These are phyloP conservation scores for Heliocidaris erythrogramma DNA, from an alignment of 35 echinoderm and acorn worm genomes.

Conservation along the genomic window DNA sequence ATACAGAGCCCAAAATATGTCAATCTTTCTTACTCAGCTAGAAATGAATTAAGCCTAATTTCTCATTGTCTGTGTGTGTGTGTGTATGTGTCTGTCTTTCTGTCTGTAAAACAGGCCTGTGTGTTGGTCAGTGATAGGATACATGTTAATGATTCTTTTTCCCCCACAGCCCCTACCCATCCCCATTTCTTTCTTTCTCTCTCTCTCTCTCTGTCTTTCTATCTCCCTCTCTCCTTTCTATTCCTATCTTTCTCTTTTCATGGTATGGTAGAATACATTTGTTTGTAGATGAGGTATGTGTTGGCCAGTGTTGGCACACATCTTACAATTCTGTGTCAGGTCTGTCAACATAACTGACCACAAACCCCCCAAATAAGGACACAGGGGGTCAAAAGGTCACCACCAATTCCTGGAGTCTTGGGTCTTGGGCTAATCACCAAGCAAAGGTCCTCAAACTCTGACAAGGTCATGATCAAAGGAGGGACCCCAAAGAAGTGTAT, in stretches of 20 bases:
- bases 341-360: conserved; percentile 17
- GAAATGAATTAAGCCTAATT: too few relatives aligned
- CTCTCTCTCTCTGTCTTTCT: neutral
- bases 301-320: neutral
- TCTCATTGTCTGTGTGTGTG: too few relatives aligned
- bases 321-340: neutral
- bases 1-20: too few relatives aligned
- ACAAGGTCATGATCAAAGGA: conserved; percentile 1
- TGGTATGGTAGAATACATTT: neutral
- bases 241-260: neutral
- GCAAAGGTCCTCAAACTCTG: neutral
- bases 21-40: too few relatives aligned
- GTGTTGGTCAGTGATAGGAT: too few relatives aligned
- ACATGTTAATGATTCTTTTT: neutral
- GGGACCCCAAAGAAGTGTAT: neutral
- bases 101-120: too few relatives aligned
- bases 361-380: conserved; percentile 12
- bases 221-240: neutral
- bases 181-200: neutral
- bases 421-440: neutral
- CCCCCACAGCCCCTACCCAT: neutral
- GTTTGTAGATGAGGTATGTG: neutral
- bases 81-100: too few relatives aligned
- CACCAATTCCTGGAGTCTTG: neutral
- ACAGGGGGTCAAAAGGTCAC: neutral